Conservation (phyloP, 1,140 invertebrate species). For the Zelostemma sp. region DNA sequence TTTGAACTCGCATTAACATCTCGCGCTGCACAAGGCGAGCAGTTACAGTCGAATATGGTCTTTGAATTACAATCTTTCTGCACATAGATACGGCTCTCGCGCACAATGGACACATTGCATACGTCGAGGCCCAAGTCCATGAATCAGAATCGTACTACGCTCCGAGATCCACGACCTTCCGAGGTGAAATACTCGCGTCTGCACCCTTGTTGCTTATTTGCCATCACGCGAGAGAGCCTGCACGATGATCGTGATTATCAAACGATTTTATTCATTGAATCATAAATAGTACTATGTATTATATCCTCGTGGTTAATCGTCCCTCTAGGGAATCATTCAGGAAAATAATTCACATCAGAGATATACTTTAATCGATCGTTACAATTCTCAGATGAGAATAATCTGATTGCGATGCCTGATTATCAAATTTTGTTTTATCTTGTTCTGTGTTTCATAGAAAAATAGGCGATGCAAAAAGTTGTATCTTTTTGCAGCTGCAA, state of each 20-base stretch:
- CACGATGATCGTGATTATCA: constrained; percentile 45
- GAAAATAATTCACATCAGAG: constrained; percentile 29
- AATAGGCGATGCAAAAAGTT: no score
- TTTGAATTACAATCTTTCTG: constrained; percentile 47
- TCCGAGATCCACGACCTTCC: constrained; percentile 33
- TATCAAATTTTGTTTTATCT: no score
- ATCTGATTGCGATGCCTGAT: no score
- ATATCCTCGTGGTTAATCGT: no score
- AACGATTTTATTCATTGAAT: constrained; percentile 42
- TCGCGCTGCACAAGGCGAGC: constrained; percentile 23
- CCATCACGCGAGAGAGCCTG: constrained; percentile 36
- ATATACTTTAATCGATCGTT: constrained; percentile 5
- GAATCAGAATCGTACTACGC: constrained; percentile 29
- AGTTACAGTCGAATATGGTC: constrained; percentile 34
- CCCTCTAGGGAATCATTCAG: constrained; percentile 20
- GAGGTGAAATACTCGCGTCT: constrained; percentile 35
- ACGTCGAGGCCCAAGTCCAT: constrained; percentile 26
- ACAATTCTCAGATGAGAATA: no score
- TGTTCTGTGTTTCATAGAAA: no score
- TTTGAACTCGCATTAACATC: constrained; percentile 42
- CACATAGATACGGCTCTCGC: constrained; percentile 30
- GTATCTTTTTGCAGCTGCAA: constrained; percentile 22
- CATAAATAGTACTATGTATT: no score
- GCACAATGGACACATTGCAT: constrained; percentile 46
- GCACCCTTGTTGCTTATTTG: constrained; percentile 44